Evolutionary conservation across 2,888 invertebrate species (phyloP).

Genomic region (Agrilus mali): DNA sequence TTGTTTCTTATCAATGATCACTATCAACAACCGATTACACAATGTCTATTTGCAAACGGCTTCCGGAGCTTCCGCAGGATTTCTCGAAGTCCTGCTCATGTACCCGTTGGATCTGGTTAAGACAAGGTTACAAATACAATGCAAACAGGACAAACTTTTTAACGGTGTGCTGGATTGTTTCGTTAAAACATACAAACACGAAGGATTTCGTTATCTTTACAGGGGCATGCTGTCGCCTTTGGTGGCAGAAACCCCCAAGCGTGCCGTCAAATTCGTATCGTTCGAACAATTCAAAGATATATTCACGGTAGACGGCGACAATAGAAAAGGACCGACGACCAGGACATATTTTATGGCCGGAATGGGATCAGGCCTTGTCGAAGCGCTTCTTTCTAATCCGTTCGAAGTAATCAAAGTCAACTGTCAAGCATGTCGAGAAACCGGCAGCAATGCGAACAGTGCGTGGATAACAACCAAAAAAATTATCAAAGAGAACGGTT

Average conservation of each 20-base stretch:
- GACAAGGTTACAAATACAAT: constrained; percentile 50
- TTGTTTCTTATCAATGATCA: too few species aligned
- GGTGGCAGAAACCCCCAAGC: constrained; percentile 51
- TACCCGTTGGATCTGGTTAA: constrained; percentile 54
- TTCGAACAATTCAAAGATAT: constrained; percentile 49
- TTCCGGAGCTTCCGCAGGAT: constrained; percentile 47
- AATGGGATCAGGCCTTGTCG: constrained; percentile 16
- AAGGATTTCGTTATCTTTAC: constrained; percentile 45
- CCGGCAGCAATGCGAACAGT: constrained; percentile 33
- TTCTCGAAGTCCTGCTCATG: constrained; percentile 53
- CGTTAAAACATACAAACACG: constrained; percentile 42
- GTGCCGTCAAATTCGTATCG: constrained; percentile 53
- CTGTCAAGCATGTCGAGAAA: constrained; percentile 33
- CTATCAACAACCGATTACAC: too few species aligned
- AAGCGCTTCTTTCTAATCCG: constrained; percentile 48
- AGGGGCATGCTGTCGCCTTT: constrained; percentile 54
- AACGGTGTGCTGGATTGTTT: constrained; percentile 47
- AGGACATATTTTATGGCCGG: too few species aligned
- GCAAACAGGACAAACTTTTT: constrained; percentile 27
- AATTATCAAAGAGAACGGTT: constrained; percentile 39
- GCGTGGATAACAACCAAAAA: constrained; percentile 42
- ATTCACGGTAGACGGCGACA: background rate
- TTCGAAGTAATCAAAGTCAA: constrained; percentile 54
- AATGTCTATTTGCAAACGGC: background rate
- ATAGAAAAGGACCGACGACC: too few species aligned